A percentile compares a stretch with the other conserved stretches of the same genome.
Conservation (phyloP, 2,888 invertebrate species). For the Hetaerina titia region DNA sequence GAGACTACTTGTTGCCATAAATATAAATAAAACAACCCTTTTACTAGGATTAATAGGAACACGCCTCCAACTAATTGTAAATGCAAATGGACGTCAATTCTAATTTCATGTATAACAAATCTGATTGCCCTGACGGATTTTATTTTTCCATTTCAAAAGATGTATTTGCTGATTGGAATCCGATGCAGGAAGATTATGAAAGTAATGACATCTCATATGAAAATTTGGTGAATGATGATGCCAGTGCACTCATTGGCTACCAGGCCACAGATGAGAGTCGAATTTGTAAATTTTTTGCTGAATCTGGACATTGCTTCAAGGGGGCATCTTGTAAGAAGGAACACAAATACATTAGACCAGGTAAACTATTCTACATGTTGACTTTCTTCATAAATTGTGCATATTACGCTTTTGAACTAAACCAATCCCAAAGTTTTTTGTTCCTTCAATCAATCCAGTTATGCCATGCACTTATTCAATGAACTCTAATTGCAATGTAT, state of each 20-base stretch:
- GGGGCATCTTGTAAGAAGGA: slow-evolving; percentile 54
- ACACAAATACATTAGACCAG: slow-evolving; percentile 38
- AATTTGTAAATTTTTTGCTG: slow-evolving; percentile 46
- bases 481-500: no score
- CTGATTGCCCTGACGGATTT: no score
- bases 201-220: slow-evolving; percentile 18
- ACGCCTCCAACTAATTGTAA: no score
- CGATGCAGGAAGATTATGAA: slow-evolving; percentile 40
- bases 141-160: background rate
- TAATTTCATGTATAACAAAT: no score
- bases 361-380: background rate
- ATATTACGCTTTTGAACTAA: no score
- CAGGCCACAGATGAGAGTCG: slow-evolving; percentile 51
- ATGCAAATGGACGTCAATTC: no score
- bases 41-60: no score
- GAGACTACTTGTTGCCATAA: no score
- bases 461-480: no score
- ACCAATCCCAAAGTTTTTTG: no score
- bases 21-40: no score
- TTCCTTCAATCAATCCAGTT: no score
- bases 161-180: slow-evolving; percentile 3
- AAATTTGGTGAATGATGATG: slow-evolving; percentile 30
- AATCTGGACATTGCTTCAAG: slow-evolving; percentile 44
- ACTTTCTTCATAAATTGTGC: background rate
- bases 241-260: slow-evolving; percentile 55